Evolutionary conservation across 1,140 invertebrate genomes (phyloP).

Genomic region (Latrodectus geometricus): DNA sequence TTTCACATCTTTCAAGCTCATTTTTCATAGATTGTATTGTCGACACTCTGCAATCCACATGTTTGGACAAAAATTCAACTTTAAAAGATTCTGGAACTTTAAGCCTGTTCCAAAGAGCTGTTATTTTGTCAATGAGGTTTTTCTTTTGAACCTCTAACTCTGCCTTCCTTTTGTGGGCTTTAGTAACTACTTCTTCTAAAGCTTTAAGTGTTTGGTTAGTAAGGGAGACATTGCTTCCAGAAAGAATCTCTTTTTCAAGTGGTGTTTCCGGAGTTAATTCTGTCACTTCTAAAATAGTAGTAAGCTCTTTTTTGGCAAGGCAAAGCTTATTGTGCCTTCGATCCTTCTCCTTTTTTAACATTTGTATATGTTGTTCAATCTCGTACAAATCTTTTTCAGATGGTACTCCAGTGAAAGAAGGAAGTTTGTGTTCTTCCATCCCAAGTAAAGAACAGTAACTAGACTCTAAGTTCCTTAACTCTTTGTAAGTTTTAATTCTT

Average conservation of each 20-base stretch:
- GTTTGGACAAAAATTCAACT: conserved; percentile 71
- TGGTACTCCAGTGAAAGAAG: conserved; percentile 28
- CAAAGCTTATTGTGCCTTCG: conserved; percentile 15
- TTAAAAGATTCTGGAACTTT: conserved; percentile 73
- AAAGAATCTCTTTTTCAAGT: conserved; percentile 53
- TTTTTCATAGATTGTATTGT: conserved; percentile 72
- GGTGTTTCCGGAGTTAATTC: conserved; percentile 52
- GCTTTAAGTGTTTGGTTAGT: conserved; percentile 43
- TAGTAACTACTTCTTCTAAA: conserved; percentile 29
- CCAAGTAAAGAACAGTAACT: conserved; percentile 23
- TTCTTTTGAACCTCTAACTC: conserved; percentile 23
- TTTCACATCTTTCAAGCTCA: conserved; percentile 76
- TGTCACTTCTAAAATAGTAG: conserved; percentile 50
- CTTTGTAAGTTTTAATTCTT: conserved; percentile 22
- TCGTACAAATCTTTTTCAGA: conserved; percentile 37
- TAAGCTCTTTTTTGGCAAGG: conserved; percentile 31
- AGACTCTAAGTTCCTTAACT: conserved; percentile 16
- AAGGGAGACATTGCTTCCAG: conserved; percentile 11
- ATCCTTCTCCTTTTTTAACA: conserved; percentile 38
- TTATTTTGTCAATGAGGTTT: conserved; percentile 71
- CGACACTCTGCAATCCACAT: conserved; percentile 71
- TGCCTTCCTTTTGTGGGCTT: conserved; percentile 35
- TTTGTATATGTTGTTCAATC: conserved; percentile 30
- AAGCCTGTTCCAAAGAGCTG: conserved; percentile 75
- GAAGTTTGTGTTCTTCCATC: neutral